Base-by-base conservation (phyloP, 2,797 vertebrate genomes). In the Mormyrus proboscirostris region DNA sequence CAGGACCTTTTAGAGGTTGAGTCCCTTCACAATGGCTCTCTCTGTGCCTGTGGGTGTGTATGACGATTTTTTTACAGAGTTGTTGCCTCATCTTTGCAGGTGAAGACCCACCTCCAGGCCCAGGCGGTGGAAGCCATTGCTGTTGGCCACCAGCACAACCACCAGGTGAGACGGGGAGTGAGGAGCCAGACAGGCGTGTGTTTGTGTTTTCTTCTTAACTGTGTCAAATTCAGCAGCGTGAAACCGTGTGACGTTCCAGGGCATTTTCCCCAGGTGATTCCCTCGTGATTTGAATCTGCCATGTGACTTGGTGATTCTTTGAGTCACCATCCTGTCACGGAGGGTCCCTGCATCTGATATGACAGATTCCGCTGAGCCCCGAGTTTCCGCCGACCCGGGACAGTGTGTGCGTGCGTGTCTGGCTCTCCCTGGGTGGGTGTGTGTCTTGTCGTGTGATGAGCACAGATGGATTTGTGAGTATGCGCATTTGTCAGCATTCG, bases 51-150 rank as follows among this genome's bases (percentile, higher is more conserved):
- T 0, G 59, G 41, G 9, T 55, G 69, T 10, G 25, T 4, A 4
- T 22, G 83, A 6, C 65, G 8, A 92, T 91, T 91, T 38, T 19
- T 53, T 62, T 62, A 9, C n/a, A 59, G 6, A 2, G 57, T 41
- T 33, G 29, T 41, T 19, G 33, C 29, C 69, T 14, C 16, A 0
- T 90, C 33, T 73, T 47, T 0, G 19, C 89, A 99, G 98, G 95
- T 99, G 88, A 99, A 99, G 93, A 99, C 98, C 0, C 98, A 98
- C 86, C 96, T 99, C 44, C 98, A 99, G 92, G 97, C 98, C 29
- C 97, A 99, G 93, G 95, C 97, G 0, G 91, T 96, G 91, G 91
- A 95, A 0, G 85, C 96, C 0, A 92, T 99, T 49, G 97, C 97
- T 0, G 98, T 99, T 29, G 98, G 98, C 12, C 97, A 99, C 93